phyloP scores from a whole-genome alignment of 2,888 invertebrate species.

The Perizoma affinitatum region DNA sequence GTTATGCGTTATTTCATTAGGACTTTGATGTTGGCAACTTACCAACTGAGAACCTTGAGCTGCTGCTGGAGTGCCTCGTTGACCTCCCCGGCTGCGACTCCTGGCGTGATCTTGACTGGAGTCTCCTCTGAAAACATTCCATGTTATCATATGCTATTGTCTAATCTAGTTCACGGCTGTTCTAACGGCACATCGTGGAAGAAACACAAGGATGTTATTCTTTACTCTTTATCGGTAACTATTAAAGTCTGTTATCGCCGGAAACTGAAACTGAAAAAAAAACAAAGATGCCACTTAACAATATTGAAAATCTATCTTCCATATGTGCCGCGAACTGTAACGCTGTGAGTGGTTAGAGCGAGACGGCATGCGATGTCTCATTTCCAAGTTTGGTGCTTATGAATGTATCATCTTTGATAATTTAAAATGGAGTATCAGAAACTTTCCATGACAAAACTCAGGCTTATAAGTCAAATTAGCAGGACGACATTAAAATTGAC shows the following conservation, averaged over 20 bases:
- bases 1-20: too few relatives aligned
- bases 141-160: constrained; percentile 3
- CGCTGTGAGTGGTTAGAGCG: constrained; percentile 19
- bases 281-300: too few relatives aligned
- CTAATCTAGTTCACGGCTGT: neutral
- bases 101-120: constrained; percentile 81
- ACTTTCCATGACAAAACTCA: too few relatives aligned
- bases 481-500: too few relatives aligned
- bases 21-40: constrained; percentile 41
- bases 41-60: constrained; percentile 76
- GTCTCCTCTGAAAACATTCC: constrained; percentile 61
- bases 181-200: neutral
- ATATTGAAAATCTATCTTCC: too few relatives aligned
- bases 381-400: neutral
- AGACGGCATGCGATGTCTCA: constrained; percentile 12
- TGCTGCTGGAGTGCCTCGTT: constrained; percentile 77
- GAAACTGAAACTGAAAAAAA: too few relatives aligned
- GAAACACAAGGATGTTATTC: too few relatives aligned
- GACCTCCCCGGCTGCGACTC: constrained; percentile 68
- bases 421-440: too few relatives aligned
- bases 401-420: too few relatives aligned
- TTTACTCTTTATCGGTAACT: too few relatives aligned
- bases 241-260: too few relatives aligned
- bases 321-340: constrained; percentile 2
- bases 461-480: too few relatives aligned